Evolutionary conservation across 2,113 vertebrate species (phyloP).

Genomic region (Lichenostomus cassidix): DNA sequence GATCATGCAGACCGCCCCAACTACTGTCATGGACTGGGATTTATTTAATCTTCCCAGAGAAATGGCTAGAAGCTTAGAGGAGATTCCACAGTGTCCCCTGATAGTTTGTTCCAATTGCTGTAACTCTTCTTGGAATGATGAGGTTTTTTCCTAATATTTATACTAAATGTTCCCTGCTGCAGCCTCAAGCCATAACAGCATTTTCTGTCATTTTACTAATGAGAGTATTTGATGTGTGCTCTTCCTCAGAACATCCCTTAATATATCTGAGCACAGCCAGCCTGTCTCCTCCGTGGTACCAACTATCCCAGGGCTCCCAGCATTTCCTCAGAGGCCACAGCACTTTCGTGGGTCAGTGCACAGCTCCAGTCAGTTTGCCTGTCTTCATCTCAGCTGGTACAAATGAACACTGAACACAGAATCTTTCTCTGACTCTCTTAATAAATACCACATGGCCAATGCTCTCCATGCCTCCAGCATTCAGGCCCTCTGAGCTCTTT

Average conservation of each 20-base stretch:
- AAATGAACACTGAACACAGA: slow-evolving; percentile 2
- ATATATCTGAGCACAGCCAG: slow-evolving; percentile 25
- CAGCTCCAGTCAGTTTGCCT: slow-evolving; percentile 11
- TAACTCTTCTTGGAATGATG: slow-evolving; percentile 57
- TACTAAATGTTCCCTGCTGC: slow-evolving; percentile 56
- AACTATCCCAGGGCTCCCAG: background rate
- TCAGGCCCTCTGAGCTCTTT: background rate
- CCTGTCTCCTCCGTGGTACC: background rate
- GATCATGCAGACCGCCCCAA: slow-evolving; percentile 46
- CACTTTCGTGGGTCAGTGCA: background rate
- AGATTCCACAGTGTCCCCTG: slow-evolving; percentile 51
- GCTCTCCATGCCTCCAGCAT: background rate
- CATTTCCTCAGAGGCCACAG: slow-evolving; percentile 20
- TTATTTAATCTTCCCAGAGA: slow-evolving; percentile 34
- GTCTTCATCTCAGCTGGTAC: slow-evolving; percentile 42
- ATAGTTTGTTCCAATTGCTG: slow-evolving; percentile 49
- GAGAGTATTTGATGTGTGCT: slow-evolving; percentile 14
- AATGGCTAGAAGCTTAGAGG: slow-evolving; percentile 17
- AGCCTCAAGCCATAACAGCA: slow-evolving; percentile 51
- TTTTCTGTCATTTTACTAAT: slow-evolving; percentile 57
- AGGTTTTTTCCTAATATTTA: slow-evolving; percentile 57
- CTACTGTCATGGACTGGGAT: slow-evolving; percentile 6
- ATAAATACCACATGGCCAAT: background rate
- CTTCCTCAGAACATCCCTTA: slow-evolving; percentile 25
- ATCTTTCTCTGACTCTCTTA: slow-evolving; percentile 4